Conservation (phyloP, 53 echinoderm and acorn worm species). For the Luidia sarsii region DNA sequence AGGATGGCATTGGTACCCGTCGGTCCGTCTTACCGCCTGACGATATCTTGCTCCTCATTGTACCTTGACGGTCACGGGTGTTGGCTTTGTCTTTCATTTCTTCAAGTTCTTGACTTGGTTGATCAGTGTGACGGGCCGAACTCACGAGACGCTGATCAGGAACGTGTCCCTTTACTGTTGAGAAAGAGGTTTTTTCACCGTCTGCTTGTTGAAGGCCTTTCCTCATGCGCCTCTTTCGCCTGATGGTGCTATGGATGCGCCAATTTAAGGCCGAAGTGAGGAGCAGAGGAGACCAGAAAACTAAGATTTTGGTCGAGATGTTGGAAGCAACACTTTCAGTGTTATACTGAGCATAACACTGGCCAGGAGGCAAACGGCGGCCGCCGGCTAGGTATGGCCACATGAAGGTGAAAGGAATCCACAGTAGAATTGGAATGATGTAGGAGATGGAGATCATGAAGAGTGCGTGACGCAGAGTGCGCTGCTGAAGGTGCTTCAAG, state of each 20-base stretch:
- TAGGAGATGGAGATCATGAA: conserved; percentile 59
- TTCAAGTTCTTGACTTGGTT: no score
- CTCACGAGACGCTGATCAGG: no score
- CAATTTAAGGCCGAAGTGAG: conserved; percentile 41
- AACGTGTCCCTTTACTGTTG: no score
- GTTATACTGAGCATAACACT: conserved; percentile 60
- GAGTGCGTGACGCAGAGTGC: conserved; percentile 50
- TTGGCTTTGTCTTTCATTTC: no score
- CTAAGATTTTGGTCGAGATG: conserved; percentile 33
- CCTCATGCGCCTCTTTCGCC: not conserved
- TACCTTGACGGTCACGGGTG: no score
- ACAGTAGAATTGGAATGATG: conserved; percentile 50
- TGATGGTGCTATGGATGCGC: conserved; percentile 51
- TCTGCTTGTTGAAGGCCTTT: not conserved
- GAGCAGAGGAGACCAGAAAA: conserved; percentile 62
- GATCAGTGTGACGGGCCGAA: no score
- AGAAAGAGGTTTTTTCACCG: not conserved
- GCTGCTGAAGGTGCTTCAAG: conserved; percentile 52
- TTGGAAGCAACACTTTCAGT: conserved; percentile 53
- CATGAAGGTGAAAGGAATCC: conserved; percentile 57
- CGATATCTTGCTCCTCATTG: no score
- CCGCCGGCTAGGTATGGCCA: conserved; percentile 60
- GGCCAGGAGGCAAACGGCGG: conserved; percentile 18
- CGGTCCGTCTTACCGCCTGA: no score
- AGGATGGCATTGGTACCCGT: no score